Evolutionary conservation across 2,797 vertebrate species (phyloP).

Genomic region (Muraenolepis orangiensis): DNA sequence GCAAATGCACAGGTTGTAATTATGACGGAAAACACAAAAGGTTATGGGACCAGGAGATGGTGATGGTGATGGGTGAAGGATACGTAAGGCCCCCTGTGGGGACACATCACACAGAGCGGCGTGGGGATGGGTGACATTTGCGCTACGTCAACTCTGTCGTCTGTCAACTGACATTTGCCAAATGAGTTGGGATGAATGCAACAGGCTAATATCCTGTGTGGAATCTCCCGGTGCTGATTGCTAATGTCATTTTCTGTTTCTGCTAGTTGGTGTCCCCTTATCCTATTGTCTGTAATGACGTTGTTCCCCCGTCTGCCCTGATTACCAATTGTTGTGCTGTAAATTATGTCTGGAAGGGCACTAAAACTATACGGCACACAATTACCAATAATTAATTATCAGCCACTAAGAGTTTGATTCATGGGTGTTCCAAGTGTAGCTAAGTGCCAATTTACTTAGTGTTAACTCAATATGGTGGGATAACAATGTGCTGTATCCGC

Average conservation of each 20-base stretch:
- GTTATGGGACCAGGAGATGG: constrained; percentile 1
- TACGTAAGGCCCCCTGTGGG: not conserved
- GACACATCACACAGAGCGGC: constrained; percentile 12
- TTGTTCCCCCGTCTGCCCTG: constrained; percentile 6
- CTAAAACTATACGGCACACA: constrained; percentile 8
- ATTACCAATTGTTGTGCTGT: constrained; percentile 8
- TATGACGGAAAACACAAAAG: not conserved
- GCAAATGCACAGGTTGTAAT: not conserved
- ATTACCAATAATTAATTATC: constrained; percentile 30
- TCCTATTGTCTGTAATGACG: constrained; percentile 25
- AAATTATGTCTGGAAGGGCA: constrained; percentile 30
- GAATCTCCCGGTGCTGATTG: constrained; percentile 45
- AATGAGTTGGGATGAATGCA: constrained; percentile 43
- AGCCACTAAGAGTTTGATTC: constrained; percentile 27
- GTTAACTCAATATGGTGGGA: not conserved
- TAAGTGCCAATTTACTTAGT: constrained; percentile 7
- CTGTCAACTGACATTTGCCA: constrained; percentile 55
- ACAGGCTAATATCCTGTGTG: constrained; percentile 41
- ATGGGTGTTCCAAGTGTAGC: constrained; percentile 11
- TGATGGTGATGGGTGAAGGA: too few relatives aligned
- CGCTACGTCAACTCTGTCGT: constrained; percentile 9
- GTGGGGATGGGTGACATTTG: constrained; percentile 46
- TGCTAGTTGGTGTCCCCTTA: constrained; percentile 5
- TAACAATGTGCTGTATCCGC: too few relatives aligned
- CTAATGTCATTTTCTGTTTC: constrained; percentile 26